Conservation (phyloP, 2,888 invertebrate genomes). For the Macrophya alboannulata region DNA sequence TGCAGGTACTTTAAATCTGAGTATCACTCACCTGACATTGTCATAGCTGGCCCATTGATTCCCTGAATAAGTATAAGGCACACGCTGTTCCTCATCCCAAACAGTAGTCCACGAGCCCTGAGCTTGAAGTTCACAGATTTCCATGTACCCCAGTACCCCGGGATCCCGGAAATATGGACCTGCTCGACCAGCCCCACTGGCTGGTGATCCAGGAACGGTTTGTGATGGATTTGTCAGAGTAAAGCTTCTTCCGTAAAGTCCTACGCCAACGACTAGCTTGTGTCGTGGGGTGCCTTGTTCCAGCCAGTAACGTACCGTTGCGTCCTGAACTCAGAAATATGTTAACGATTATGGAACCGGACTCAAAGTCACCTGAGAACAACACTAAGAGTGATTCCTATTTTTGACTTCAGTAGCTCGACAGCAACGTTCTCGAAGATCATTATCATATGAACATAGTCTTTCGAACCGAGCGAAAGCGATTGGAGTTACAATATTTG, state of each 20-base stretch:
- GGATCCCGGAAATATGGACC: conserved; percentile 76
- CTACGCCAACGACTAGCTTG: conserved; percentile 87
- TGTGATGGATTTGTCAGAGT: conserved; percentile 80
- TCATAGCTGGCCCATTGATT: conserved; percentile 73
- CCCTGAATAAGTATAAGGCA: conserved; percentile 78
- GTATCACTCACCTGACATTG: conserved; percentile 62
- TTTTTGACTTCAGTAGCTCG: too few relatives aligned
- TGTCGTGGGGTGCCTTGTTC: conserved; percentile 82
- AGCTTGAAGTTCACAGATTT: conserved; percentile 78
- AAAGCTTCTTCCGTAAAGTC: conserved; percentile 88
- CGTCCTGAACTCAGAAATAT: conserved; percentile 73
- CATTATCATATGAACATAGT: too few relatives aligned
- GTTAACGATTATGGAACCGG: neutral
- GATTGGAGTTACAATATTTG: too few relatives aligned
- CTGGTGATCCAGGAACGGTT: conserved; percentile 82
- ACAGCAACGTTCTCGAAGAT: too few relatives aligned
- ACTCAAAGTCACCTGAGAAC: neutral
- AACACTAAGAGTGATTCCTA: neutral
- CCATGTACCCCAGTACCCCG: conserved; percentile 88
- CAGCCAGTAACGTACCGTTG: conserved; percentile 82
- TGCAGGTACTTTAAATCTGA: neutral
- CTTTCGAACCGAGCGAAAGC: too few relatives aligned
- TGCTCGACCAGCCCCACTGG: conserved; percentile 82
- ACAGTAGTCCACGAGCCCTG: conserved; percentile 71
- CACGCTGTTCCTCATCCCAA: conserved; percentile 77